Percentiles rank a stretch among this genome's conserved stretches.
Evolutionary conservation across 2,797 vertebrate genomes (phyloP).

Genomic region (Sparidentex hasta): DNA sequence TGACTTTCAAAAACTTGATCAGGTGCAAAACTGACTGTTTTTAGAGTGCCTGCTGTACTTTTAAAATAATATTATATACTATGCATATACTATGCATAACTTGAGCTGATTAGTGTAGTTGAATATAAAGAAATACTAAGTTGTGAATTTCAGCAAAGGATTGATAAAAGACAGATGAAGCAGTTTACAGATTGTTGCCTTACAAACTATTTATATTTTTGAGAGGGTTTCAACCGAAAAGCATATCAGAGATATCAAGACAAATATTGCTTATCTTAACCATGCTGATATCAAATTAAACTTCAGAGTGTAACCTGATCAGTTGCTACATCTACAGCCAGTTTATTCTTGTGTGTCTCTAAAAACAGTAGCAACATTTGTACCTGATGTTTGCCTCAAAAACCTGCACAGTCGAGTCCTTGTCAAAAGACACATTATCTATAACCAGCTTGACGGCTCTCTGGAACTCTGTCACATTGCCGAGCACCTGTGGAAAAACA

Average conservation of each 20-base stretch:
- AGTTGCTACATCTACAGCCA: not conserved
- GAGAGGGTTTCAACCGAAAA: not conserved
- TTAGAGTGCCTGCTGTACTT: not conserved
- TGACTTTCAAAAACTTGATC: not conserved
- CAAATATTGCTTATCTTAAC: not conserved
- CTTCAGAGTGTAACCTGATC: not conserved
- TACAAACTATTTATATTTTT: not conserved
- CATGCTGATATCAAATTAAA: not conserved
- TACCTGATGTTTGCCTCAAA: constrained; percentile 99
- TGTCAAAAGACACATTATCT: constrained; percentile 97
- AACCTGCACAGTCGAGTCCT: constrained; percentile 97
- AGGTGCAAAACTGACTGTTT: not conserved
- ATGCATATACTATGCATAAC: not conserved
- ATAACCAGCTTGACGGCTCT: constrained; percentile 97
- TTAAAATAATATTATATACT: not conserved
- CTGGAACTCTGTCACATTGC: constrained; percentile 96
- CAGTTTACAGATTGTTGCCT: not conserved
- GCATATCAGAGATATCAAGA: not conserved
- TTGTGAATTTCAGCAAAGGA: not conserved
- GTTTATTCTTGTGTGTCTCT: not conserved
- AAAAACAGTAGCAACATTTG: constrained; percentile 1
- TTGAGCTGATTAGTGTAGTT: not conserved
- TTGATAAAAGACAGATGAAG: not conserved
- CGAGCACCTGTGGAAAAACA: constrained; percentile 90
- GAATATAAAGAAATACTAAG: not conserved